Percentiles rank a stretch among this genome's conserved stretches.
These are phyloP conservation scores for Leptopilina clavipes DNA, from an alignment of 1,140 invertebrate species.

Conservation along the genomic window DNA sequence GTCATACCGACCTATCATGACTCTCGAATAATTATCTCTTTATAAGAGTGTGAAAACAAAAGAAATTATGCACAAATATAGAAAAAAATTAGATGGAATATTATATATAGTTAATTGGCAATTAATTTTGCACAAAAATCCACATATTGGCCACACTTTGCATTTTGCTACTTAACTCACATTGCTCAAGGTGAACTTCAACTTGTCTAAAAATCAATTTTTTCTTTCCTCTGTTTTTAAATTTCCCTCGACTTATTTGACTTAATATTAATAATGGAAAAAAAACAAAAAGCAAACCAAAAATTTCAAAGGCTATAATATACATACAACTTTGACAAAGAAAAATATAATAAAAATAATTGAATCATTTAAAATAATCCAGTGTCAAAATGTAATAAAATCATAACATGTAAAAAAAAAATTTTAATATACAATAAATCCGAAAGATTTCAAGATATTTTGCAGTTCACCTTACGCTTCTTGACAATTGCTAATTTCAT, in stretches of 20 bases:
- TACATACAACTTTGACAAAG: too few relatives aligned
- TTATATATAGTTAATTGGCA: neutral
- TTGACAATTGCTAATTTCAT: constrained; percentile 29
- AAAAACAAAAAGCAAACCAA: too few relatives aligned
- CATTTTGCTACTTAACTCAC: constrained; percentile 23
- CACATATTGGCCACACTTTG: constrained; percentile 2
- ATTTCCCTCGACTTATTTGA: too few relatives aligned
- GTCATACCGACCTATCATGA: neutral
- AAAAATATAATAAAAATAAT: too few relatives aligned
- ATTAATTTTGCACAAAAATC: constrained; percentile 20
- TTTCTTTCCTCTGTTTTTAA: too few relatives aligned
- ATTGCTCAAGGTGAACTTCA: constrained; percentile 2
- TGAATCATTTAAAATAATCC: too few relatives aligned
- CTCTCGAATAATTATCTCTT: neutral
- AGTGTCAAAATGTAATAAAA: neutral
- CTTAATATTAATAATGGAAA: too few relatives aligned
- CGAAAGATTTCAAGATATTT: neutral
- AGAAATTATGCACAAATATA: constrained; percentile 20
- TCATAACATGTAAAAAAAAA: neutral
- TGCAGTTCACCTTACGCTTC: constrained; percentile 1
- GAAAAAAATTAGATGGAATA: neutral
- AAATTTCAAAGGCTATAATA: too few relatives aligned
- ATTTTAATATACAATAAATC: too few relatives aligned
- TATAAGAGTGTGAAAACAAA: neutral
- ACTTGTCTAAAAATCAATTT: neutral